A percentile compares a stretch with the other conserved stretches of the same genome.
Conservation (phyloP, 2,797 vertebrate genomes). For the Galagoides demidoff region DNA sequence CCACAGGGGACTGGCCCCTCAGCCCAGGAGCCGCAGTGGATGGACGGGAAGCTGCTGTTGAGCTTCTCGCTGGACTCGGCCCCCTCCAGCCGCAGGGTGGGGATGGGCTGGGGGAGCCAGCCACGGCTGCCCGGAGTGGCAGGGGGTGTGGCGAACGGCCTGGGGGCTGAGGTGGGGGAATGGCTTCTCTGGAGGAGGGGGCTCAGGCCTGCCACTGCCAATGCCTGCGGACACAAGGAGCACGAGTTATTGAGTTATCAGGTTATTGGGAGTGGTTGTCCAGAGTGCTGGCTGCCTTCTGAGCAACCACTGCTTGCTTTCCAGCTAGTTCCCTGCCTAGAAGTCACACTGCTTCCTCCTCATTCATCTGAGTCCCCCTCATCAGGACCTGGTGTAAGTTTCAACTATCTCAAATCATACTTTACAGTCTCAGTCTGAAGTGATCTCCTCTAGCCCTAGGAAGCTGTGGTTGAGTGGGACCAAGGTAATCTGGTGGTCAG, state of each 20-base stretch:
- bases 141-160: conserved; percentile 93
- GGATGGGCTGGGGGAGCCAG: conserved; percentile 88
- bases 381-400: not conserved
- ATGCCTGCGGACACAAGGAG: conserved; percentile 87
- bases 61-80: conserved; percentile 95
- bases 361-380: not conserved
- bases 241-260: not conserved
- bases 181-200: conserved; percentile 97
- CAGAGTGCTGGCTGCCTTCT: not conserved
- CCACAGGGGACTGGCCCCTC: conserved; percentile 88
- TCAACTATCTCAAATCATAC: not conserved
- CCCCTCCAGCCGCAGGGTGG: conserved; percentile 92
- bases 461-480: not conserved
- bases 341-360: accelerated
- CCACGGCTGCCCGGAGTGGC: conserved; percentile 90
- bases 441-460: not conserved
- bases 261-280: not conserved
- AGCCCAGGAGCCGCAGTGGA: conserved; percentile 94
- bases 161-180: conserved; percentile 93
- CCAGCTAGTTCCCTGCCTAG: not conserved
- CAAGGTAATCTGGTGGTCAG: not conserved
- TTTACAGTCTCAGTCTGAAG: not conserved
- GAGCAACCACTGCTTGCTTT: not conserved
- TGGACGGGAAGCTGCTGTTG: conserved; percentile 96
- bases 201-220: conserved; percentile 96